These are phyloP conservation scores for Eupsittula cactorum DNA, from an alignment of 2,113 vertebrate genomes.

Conservation along the genomic window DNA sequence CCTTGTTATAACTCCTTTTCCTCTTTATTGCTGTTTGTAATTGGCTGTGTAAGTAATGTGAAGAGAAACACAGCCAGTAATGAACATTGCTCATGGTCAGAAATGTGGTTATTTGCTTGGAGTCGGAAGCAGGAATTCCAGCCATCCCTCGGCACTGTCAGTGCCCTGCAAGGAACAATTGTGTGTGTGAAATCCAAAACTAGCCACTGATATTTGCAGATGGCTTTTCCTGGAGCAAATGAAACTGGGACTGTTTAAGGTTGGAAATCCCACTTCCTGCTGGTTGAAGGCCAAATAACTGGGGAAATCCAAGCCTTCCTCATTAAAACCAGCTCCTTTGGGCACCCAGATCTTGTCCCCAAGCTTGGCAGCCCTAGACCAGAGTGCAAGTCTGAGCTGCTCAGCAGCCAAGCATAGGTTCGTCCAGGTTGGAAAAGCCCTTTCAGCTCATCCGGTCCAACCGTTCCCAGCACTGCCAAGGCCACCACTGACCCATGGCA, in stretches of 20 bases:
- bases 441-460: neutral
- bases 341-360: neutral
- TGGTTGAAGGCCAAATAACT: neutral
- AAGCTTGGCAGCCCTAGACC: neutral
- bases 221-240: neutral
- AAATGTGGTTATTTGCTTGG: neutral
- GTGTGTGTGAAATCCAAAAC: neutral
- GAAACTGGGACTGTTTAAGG: neutral
- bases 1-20: neutral
- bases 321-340: neutral
- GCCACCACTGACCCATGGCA: neutral
- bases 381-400: neutral
- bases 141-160: neutral
- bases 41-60: neutral
- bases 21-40: neutral
- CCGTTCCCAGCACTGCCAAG: neutral
- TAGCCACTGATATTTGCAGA: neutral
- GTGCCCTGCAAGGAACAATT: neutral
- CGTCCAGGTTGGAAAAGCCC: neutral
- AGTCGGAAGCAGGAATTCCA: neutral
- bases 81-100: rapidly evolving
- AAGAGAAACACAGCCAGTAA: neutral
- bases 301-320: neutral
- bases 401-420: neutral
- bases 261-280: neutral